Conservation (phyloP, 2,888 invertebrate species). For the Athalia rosae region DNA sequence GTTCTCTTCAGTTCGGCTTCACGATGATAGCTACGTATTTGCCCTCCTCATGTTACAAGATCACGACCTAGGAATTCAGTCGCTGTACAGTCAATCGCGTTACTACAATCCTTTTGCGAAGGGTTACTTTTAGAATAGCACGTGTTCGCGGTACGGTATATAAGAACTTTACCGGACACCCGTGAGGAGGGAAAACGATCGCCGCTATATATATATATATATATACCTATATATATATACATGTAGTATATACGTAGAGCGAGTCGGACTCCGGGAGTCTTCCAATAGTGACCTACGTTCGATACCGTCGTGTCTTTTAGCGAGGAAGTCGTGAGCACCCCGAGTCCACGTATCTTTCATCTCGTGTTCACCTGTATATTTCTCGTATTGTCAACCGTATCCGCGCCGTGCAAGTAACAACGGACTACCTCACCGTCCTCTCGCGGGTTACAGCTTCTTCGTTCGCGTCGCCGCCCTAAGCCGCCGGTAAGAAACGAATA, state of each 20-base stretch:
- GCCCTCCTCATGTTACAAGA: no score
- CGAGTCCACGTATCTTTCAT: slow-evolving; percentile 60
- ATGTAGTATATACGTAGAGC: no score
- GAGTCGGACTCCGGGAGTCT: background rate
- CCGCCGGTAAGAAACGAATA: slow-evolving; percentile 6
- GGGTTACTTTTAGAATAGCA: slow-evolving; percentile 29
- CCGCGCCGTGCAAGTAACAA: slow-evolving; percentile 8
- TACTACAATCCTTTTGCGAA: slow-evolving; percentile 29
- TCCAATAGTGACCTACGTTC: slow-evolving; percentile 19
- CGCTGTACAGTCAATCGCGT: slow-evolving; percentile 19
- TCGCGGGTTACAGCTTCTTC: no score
- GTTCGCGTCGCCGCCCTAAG: no score
- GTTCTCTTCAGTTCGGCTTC: no score
- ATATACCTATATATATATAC: no score
- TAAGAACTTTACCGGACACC: slow-evolving; percentile 34
- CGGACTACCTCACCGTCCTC: no score
- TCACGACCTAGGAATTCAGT: slow-evolving; percentile 32
- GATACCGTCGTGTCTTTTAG: slow-evolving; percentile 30
- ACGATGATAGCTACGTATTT: no score
- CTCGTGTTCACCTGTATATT: slow-evolving; percentile 70
- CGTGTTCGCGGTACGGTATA: slow-evolving; percentile 26
- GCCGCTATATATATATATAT: background rate
- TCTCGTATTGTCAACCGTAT: slow-evolving; percentile 66
- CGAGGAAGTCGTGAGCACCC: slow-evolving; percentile 36
- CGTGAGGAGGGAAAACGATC: slow-evolving; percentile 13